Evolutionary conservation across 2,888 invertebrate genomes (phyloP).

Genomic region (Dione vanillae): DNA sequence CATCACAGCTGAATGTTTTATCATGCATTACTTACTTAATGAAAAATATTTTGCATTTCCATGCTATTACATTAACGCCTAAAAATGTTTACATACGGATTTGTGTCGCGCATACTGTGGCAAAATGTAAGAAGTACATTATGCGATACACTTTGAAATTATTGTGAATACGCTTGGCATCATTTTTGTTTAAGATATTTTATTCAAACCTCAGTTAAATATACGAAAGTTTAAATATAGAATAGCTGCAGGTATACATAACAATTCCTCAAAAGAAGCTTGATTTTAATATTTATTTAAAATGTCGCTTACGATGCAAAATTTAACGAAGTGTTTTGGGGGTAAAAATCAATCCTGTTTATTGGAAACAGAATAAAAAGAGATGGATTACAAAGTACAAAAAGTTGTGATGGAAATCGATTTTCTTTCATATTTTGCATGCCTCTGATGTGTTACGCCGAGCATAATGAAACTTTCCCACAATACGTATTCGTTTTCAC

Average conservation of each 20-base stretch:
- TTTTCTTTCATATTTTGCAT: slow-evolving; percentile 23
- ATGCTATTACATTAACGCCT: slow-evolving; percentile 18
- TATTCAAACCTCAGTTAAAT: not conserved
- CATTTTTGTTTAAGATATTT: not conserved
- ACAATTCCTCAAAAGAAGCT: not conserved
- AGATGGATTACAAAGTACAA: slow-evolving; percentile 3
- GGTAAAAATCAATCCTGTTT: not conserved
- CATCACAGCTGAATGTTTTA: slow-evolving; percentile 3
- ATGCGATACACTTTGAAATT: not conserved
- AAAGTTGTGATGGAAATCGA: slow-evolving; percentile 11
- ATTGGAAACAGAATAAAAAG: too few species aligned
- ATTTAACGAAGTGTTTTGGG: not conserved
- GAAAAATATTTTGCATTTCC: slow-evolving; percentile 26
- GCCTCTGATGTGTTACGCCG: slow-evolving; percentile 16
- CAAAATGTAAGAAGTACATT: not conserved
- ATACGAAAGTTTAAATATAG: not conserved
- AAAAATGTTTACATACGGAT: slow-evolving; percentile 8
- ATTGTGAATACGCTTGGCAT: not conserved
- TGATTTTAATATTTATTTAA: not conserved
- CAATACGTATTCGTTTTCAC: slow-evolving; percentile 7
- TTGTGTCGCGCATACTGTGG: not conserved
- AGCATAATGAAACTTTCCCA: slow-evolving; percentile 17
- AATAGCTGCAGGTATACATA: not conserved
- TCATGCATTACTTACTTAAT: slow-evolving; percentile 26
- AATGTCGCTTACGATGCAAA: not conserved